Evolutionary conservation across 2,797 vertebrate genomes (phyloP), one percentile per base, ranked within the genome.

Genomic region (Peromyscus attwateri): DNA sequence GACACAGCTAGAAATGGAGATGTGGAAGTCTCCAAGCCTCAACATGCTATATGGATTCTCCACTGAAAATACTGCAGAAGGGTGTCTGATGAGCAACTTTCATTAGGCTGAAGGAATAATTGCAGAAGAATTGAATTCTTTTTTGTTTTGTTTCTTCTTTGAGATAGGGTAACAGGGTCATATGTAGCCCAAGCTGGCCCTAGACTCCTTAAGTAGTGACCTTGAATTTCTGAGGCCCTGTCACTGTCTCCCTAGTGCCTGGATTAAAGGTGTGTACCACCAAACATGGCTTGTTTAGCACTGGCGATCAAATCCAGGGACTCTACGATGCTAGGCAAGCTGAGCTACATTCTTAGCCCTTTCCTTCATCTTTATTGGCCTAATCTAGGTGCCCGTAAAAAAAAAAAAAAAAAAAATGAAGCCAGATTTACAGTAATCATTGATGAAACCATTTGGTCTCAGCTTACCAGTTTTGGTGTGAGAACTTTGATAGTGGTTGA

Each of bases 71-170:
- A 40, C 60, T 64, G 7, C 23, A 64, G 81, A 85, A 68, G 27
- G 43, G 57, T 2, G 27, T 52, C 21, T 37, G 12, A 37, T n/a
- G 76, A 90, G 34, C 29, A 79, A 1, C 34, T 62, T 25, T 4
- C 57, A 43, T 70, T 57, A 77, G 6, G 4, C 40, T n/a, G 3
- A 29, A 76, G 34, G 52, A 71, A 3, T 66, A 87, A 62, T 57
- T 80, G 49, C 13, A 68, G 46, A 93, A n/a, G 73, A 95, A 71
- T 23, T 84, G 60, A 76, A 13, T 68, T 92, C 11, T 40, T 57
- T 52, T 80, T 55, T 37, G n/a, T 40, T 76, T 10, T 77, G 75
- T 31, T 49, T 79, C 14, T 55, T n/a, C 49, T 62, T 62, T 83
- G 81, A 83, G 57, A 57, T 29, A 80, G 52, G 79, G 19, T 34